Percentiles rank a stretch among this genome's conserved stretches.
These are phyloP conservation scores for Lytechinus variegatus DNA, from an alignment of 35 echinoderm and acorn worm genomes.

Conservation along the genomic window DNA sequence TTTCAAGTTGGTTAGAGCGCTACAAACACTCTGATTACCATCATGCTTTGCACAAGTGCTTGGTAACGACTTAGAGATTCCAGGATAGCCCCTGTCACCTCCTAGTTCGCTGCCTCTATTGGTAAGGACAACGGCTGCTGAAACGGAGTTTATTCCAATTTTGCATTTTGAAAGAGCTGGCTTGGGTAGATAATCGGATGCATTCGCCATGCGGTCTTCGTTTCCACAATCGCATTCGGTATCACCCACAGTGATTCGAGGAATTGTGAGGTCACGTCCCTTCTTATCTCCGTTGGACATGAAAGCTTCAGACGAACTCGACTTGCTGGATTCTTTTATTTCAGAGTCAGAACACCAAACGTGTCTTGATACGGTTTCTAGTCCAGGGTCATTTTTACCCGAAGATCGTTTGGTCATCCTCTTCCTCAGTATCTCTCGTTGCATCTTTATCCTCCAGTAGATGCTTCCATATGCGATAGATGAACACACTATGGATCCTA, in stretches of 20 bases:
- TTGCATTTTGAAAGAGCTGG: background rate
- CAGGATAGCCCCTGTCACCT: background rate
- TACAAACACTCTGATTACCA: background rate
- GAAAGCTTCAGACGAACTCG: background rate
- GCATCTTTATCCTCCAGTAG: background rate
- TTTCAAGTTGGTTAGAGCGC: background rate
- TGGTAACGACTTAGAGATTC: background rate
- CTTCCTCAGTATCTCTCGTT: background rate
- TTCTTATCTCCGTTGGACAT: background rate
- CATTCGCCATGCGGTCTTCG: background rate
- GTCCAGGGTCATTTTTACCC: background rate
- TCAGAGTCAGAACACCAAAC: background rate
- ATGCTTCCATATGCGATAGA: background rate
- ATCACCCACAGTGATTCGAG: background rate
- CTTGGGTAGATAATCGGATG: background rate
- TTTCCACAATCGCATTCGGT: background rate
- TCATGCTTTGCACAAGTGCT: background rate
- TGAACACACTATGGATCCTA: background rate
- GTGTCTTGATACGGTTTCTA: background rate
- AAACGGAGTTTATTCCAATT: background rate
- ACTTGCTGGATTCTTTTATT: background rate
- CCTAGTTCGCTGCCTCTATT: background rate
- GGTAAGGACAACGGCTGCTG: background rate
- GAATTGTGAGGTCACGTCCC: background rate
- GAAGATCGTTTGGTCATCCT: background rate